A percentile compares a stretch with the other conserved stretches of the same genome.
Conservation (phyloP, 2,113 vertebrate genomes). For the Chloroceryle aenea region DNA sequence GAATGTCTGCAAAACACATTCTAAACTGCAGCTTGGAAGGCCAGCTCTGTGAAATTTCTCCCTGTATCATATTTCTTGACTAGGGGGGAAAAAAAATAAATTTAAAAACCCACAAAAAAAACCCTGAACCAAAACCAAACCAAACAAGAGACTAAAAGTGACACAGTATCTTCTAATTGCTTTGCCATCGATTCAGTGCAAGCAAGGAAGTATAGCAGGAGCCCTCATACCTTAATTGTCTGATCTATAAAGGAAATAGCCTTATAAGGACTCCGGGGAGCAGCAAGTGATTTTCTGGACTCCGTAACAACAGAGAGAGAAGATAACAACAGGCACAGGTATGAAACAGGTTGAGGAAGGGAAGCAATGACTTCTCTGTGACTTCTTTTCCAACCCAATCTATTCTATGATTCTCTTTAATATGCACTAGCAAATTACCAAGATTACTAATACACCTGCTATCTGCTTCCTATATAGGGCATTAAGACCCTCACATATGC, state of each 20-base stretch:
- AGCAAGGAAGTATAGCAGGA: not conserved
- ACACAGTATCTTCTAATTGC: not conserved
- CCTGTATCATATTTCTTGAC: not conserved
- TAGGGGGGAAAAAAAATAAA: not conserved
- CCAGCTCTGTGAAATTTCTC: not conserved
- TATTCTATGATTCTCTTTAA: no score
- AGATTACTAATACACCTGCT: not conserved
- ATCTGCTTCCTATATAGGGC: not conserved
- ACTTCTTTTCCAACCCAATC: no score
- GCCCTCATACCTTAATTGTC: not conserved
- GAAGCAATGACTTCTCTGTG: not conserved
- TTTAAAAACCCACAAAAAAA: no score
- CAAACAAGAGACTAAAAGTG: not conserved
- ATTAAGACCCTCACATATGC: not conserved
- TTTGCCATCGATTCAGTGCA: not conserved
- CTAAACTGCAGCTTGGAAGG: not conserved
- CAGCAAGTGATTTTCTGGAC: not conserved
- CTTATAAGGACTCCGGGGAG: slow-evolving; percentile 11
- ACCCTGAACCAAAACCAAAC: no score
- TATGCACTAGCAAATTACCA: not conserved
- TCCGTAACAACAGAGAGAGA: not conserved
- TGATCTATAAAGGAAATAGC: slow-evolving; percentile 23
- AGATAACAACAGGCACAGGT: not conserved
- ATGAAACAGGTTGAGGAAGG: not conserved
- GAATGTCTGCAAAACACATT: not conserved